Conservation (phyloP, 1,140 invertebrate genomes). For the Trialeurodes vaporariorum region DNA sequence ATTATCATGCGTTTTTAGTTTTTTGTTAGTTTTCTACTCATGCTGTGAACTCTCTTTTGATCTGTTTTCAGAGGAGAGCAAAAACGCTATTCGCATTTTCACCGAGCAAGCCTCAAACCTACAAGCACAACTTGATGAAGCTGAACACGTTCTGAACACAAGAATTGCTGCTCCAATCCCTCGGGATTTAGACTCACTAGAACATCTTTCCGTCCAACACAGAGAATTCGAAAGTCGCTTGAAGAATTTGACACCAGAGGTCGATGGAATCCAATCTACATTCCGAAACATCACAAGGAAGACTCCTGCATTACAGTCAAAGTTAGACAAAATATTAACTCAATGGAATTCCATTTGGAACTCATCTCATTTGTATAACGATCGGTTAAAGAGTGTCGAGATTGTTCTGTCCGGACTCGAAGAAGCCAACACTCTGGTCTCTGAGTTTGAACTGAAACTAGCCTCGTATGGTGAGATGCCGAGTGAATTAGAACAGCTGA, state of each 20-base stretch:
- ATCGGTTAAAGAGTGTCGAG: conserved; percentile 80
- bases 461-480: conserved; percentile 71
- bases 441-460: conserved; percentile 83
- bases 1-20: no score
- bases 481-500: conserved; percentile 61
- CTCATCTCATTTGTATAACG: conserved; percentile 73
- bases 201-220: conserved; percentile 77
- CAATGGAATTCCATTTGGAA: conserved; percentile 88
- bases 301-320: conserved; percentile 80
- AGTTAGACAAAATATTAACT: conserved; percentile 70
- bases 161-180: conserved; percentile 68
- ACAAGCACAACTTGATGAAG: conserved; percentile 67
- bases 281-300: conserved; percentile 72
- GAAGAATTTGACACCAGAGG: conserved; percentile 55
- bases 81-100: conserved; percentile 74
- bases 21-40: no score
- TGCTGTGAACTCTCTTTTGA: conserved; percentile 4
- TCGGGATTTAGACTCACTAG: conserved; percentile 69
- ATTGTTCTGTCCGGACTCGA: conserved; percentile 78
- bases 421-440: conserved; percentile 75
- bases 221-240: conserved; percentile 72
- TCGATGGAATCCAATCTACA: conserved; percentile 69
- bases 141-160: conserved; percentile 68
- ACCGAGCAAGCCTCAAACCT: conserved; percentile 71
- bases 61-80: conserved; percentile 59